These are phyloP conservation scores for Bombus polaris DNA, from an alignment of 1,140 invertebrate genomes.

Conservation along the genomic window DNA sequence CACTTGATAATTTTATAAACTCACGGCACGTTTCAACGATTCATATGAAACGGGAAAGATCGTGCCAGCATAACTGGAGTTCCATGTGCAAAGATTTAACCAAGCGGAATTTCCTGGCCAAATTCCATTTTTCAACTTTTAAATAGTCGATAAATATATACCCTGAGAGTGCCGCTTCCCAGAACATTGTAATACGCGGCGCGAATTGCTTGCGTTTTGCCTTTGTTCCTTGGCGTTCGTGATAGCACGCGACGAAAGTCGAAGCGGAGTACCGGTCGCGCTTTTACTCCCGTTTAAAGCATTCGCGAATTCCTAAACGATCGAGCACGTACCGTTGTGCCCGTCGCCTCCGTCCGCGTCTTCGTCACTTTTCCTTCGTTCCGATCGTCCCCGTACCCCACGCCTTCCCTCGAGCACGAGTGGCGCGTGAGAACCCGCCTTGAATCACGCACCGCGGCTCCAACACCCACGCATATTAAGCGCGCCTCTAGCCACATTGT, in stretches of 20 bases:
- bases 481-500: conserved; percentile 66
- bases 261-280: background rate
- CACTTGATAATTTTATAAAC: too few species aligned
- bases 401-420: background rate
- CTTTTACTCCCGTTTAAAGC: conserved; percentile 66
- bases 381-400: background rate
- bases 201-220: too few species aligned
- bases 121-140: too few species aligned
- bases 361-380: conserved; percentile 53
- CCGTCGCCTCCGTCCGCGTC: conserved; percentile 12
- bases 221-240: background rate
- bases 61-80: too few species aligned
- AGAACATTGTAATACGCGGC: background rate
- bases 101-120: too few species aligned
- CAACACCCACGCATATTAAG: conserved; percentile 78
- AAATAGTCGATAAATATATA: too few species aligned
- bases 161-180: too few species aligned
- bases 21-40: too few species aligned
- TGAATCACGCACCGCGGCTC: conserved; percentile 74
- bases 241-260: conserved; percentile 6
- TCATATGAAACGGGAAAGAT: too few species aligned
- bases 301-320: conserved; percentile 67
- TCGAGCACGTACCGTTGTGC: conserved; percentile 56
- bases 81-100: too few species aligned
- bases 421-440: conserved; percentile 75